Evolutionary conservation across 2,797 vertebrate genomes (phyloP), one percentile per base, ranked within the genome.

Genomic region (Cryptoprocta ferox): DNA sequence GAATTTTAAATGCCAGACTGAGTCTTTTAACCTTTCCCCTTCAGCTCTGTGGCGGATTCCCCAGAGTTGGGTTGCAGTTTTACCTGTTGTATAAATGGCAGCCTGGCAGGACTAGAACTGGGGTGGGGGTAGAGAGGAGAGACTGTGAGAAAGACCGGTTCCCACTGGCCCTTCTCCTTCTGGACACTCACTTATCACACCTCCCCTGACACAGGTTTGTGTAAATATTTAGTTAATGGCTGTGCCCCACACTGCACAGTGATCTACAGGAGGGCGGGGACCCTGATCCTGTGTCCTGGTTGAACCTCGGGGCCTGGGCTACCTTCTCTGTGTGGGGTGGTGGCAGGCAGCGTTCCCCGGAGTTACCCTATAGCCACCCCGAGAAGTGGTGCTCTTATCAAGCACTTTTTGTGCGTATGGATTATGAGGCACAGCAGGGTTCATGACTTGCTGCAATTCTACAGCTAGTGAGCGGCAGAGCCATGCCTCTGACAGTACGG

Each of bases 191-290:
- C 21, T 61, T 86, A 32, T 39, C 39, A 45, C 16, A 7, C 3
- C 53, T 80, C n/a, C 3, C 14, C 65, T 35, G 19, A 56, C 32
- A 14, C 14, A 42, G 68, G 26, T 42, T 21, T 18, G 8, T 80
- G 63, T 92, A 73, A 97, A 94, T 84, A 89, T 87, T 96, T 70
- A 81, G 30, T 39, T 78, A 56, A 19, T 9, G 15, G 61, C 89
- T 86, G 14, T 37, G 30, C 83, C 48, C 71, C 2, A 0, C 15
- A 19, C 48, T 61, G 70, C 42, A 13, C 28, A 2, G 19, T 14
- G 26, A 26, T 13, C 28, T 59, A 15, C 65, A 48, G 37, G 1
- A 21, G 48, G 21, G 12, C 28, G n/a, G 32, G 16, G 15, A 11
- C 56, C 26, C 75, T 76, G 91, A 35, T 2, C 0, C 3, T 45